phyloP scores from a whole-genome alignment of 2,113 vertebrate genomes.

The Marmota monax region DNA sequence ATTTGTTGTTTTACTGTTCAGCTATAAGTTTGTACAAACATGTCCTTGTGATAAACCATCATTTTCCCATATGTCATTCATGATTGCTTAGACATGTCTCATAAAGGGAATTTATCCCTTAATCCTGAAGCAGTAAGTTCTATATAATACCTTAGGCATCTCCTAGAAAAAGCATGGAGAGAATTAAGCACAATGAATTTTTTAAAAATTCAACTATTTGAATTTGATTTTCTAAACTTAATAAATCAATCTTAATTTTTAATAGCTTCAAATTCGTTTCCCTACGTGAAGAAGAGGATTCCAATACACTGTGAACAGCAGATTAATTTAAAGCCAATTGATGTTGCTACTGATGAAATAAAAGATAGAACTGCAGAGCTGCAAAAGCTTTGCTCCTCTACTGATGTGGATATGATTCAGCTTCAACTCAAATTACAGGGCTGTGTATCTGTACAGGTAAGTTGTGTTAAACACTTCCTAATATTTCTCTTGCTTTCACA shows the following conservation, averaged over 20 bases:
- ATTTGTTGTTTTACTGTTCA: conserved; percentile 18
- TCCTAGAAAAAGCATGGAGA: background rate
- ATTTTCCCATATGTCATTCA: background rate
- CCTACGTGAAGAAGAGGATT: conserved; percentile 98
- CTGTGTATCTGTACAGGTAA: conserved; percentile 97
- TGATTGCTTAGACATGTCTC: background rate
- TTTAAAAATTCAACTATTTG: conserved; percentile 7
- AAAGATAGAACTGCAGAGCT: conserved; percentile 94
- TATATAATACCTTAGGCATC: background rate
- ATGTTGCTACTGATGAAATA: conserved; percentile 97
- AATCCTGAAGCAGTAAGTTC: background rate
- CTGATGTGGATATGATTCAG: conserved; percentile 98
- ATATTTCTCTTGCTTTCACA: conserved; percentile 1
- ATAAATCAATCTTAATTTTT: conserved; percentile 57
- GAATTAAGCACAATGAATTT: background rate
- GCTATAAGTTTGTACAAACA: conserved; percentile 36
- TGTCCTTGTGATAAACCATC: conserved; percentile 16
- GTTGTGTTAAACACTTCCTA: background rate
- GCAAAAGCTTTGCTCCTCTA: conserved; percentile 92
- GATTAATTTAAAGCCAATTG: conserved; percentile 96
- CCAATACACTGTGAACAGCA: conserved; percentile 94
- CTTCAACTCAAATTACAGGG: conserved; percentile 98
- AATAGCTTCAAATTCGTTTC: conserved; percentile 94
- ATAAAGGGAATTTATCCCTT: conserved; percentile 45
- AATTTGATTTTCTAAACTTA: conserved; percentile 39